These are phyloP conservation scores for Drosophila pseudoobscura DNA, from an alignment of 1,140 invertebrate genomes.

Conservation along the genomic window DNA sequence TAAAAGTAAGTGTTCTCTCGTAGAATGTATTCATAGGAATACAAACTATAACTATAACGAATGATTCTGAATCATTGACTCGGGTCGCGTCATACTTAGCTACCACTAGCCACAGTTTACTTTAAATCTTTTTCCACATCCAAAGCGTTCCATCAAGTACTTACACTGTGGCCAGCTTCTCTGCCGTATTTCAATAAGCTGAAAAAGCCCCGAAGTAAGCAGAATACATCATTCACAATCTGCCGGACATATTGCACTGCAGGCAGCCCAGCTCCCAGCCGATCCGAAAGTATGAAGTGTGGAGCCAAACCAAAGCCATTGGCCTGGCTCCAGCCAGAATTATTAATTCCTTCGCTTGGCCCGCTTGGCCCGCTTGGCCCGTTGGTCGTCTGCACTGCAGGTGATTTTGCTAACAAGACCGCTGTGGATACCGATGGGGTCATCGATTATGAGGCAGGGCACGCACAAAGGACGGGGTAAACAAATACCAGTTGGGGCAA, in stretches of 20 bases:
- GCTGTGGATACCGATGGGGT: constrained; percentile 45
- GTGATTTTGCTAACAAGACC: constrained; percentile 72
- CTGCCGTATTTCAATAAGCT: constrained; percentile 57
- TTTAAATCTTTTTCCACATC: constrained; percentile 7
- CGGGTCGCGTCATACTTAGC: too few species aligned
- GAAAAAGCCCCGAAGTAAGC: constrained; percentile 47
- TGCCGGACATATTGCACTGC: constrained; percentile 56
- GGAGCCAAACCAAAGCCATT: constrained; percentile 27
- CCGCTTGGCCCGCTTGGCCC: neutral
- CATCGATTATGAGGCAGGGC: constrained; percentile 16
- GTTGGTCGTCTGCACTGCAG: constrained; percentile 61
- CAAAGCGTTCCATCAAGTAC: constrained; percentile 17
- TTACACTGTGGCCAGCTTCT: constrained; percentile 4
- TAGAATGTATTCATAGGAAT: too few species aligned
- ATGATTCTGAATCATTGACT: too few species aligned
- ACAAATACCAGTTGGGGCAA: constrained; percentile 43
- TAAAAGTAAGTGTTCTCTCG: neutral
- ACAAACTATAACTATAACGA: too few species aligned
- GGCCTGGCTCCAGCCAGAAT: constrained; percentile 45
- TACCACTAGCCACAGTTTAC: neutral
- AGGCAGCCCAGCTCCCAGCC: constrained; percentile 26
- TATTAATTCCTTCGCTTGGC: constrained; percentile 47
- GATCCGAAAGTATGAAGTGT: too few species aligned
- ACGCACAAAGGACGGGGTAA: constrained; percentile 14
- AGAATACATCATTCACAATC: constrained; percentile 68